Evolutionary conservation across 2,797 vertebrate genomes (phyloP).

Genomic region (Lutjanus argentimaculatus): DNA sequence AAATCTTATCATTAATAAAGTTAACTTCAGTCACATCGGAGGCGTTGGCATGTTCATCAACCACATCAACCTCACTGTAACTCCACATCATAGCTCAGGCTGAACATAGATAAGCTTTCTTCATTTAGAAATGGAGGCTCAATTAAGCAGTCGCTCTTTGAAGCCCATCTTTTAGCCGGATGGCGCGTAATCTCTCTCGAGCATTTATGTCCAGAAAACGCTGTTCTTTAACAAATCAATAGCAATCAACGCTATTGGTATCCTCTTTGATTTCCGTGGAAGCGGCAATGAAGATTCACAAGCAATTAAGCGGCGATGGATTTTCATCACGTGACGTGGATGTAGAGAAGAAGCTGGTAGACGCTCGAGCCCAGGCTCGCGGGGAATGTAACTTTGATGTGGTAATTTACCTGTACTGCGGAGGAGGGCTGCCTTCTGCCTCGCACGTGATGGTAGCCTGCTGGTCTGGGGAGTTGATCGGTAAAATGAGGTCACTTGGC

Average conservation of each 20-base stretch:
- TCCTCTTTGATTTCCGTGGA: slow-evolving; percentile 64
- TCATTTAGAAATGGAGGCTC: slow-evolving; percentile 67
- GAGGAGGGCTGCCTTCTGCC: slow-evolving; percentile 81
- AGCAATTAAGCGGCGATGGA: slow-evolving; percentile 58
- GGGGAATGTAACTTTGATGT: slow-evolving; percentile 36
- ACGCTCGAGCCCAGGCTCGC: slow-evolving; percentile 4
- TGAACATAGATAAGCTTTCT: slow-evolving; percentile 60
- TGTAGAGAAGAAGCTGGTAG: slow-evolving; percentile 9
- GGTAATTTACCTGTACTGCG: slow-evolving; percentile 84
- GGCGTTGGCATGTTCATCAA: slow-evolving; percentile 68
- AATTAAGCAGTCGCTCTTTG: slow-evolving; percentile 71
- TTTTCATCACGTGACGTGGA: slow-evolving; percentile 33
- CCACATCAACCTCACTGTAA: slow-evolving; percentile 34
- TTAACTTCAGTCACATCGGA: slow-evolving; percentile 69
- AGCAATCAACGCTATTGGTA: slow-evolving; percentile 70
- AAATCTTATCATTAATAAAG: slow-evolving; percentile 72
- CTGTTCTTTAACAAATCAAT: slow-evolving; percentile 71
- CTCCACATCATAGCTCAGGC: slow-evolving; percentile 50
- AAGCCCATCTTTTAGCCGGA: slow-evolving; percentile 56
- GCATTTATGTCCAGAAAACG: slow-evolving; percentile 66
- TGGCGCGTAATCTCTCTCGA: slow-evolving; percentile 58
- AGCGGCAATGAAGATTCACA: slow-evolving; percentile 64
- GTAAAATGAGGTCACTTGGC: slow-evolving; percentile 87
- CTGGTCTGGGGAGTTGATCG: slow-evolving; percentile 83
- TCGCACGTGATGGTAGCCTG: slow-evolving; percentile 82